Base-by-base conservation (phyloP, 2,113 vertebrate species). In the Jaculus jaculus region DNA sequence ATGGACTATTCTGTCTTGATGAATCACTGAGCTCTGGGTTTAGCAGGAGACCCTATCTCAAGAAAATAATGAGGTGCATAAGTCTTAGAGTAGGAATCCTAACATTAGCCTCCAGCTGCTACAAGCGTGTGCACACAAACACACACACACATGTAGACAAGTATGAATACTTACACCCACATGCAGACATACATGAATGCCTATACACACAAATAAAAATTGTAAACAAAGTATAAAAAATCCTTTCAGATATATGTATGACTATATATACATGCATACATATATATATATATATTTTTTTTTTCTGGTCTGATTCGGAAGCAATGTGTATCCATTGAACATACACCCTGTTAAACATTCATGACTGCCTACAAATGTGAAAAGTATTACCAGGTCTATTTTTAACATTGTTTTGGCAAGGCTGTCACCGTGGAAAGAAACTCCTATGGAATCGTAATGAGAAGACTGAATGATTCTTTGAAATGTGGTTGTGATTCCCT, bases 321-420 rank as follows among this genome's bases (percentile, higher is more conserved):
- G 96, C 96, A 94, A 96, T 94, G 91, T 96, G 94, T 9, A 13
- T 97, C 97, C 96, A 92, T 94, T 96, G 96, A 97, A 96, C 95
- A 96, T 95, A 72, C 34, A 97, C 89, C 58, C 93, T 75, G 86
- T 94, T 96, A 97, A 97, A 94, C 32, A 0, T 95, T 97, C 97
- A 89, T 91, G 97, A 96, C 96, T 97, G 97, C 94, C 94, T 97
- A 97, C 97, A 97, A 97, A 97, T 98, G 98, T 96, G 96, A 97
- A 97, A 98, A 98, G 95, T 97, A 98, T 97, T 96, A 97, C 97
- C 95, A 89, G 95, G 65, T 86, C 95, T 98, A 96, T 97, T 98
- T 98, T 98, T 98, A 98, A 97, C 69, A 0, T 89, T 96, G 88
- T 93, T 94, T 95, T 96, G 96, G 96, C 97, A 97, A 97, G 94